Percentiles rank a stretch among this genome's conserved stretches.
These are phyloP conservation scores for Hippocampus barbouri DNA, from an alignment of 2,113 vertebrate genomes.

Conservation along the genomic window DNA sequence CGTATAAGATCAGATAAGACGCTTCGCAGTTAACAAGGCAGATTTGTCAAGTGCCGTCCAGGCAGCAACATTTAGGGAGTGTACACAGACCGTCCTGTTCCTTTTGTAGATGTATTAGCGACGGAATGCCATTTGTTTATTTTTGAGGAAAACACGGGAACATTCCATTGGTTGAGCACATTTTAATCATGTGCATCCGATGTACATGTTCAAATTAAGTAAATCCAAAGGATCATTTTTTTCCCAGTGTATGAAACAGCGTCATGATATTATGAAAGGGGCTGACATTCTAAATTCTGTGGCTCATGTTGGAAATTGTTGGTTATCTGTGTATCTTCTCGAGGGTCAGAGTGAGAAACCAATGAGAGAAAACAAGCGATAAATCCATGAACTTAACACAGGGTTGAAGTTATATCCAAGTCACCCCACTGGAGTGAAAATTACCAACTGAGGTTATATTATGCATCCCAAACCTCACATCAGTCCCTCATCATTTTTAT, in stretches of 20 bases:
- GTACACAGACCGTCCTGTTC: too few relatives aligned
- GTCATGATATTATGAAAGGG: conserved; percentile 22
- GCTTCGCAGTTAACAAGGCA: too few relatives aligned
- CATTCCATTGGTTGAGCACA: too few relatives aligned
- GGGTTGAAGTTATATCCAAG: conserved; percentile 46
- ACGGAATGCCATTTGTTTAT: too few relatives aligned
- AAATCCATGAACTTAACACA: conserved; percentile 36
- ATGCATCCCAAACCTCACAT: conserved; percentile 49
- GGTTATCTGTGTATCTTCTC: conserved; percentile 17
- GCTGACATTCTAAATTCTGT: conserved; percentile 31
- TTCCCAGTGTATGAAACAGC: conserved; percentile 23
- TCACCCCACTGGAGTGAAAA: conserved; percentile 37
- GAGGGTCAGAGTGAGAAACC: conserved; percentile 23
- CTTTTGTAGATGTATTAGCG: too few relatives aligned
- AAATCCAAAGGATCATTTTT: too few relatives aligned
- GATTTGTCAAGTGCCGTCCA: too few relatives aligned
- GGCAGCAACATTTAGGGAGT: too few relatives aligned
- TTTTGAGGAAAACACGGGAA: too few relatives aligned
- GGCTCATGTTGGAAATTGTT: conserved; percentile 34
- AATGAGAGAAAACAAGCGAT: background rate
- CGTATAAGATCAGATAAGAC: too few relatives aligned
- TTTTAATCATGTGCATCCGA: too few relatives aligned
- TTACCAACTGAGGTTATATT: conserved; percentile 48
- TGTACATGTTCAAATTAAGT: too few relatives aligned
- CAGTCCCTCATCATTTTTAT: conserved; percentile 37